These are phyloP conservation scores for Deroplatys truncata DNA, from an alignment of 2,888 invertebrate genomes.

Conservation along the genomic window DNA sequence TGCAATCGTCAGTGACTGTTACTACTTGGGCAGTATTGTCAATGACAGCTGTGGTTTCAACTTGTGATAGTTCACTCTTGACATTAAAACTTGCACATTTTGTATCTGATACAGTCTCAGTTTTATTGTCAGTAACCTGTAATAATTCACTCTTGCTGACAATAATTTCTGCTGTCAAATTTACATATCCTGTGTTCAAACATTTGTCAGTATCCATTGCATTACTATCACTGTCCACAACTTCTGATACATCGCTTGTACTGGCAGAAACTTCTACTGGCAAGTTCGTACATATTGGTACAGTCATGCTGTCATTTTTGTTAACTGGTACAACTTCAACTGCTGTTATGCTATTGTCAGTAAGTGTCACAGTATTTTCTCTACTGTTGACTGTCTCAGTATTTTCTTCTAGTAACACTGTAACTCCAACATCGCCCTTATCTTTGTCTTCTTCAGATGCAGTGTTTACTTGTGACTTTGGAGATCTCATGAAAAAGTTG, in stretches of 20 bases:
- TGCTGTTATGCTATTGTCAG: not conserved
- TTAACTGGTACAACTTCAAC: not conserved
- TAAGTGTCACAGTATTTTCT: not conserved
- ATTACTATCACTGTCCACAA: too few relatives aligned
- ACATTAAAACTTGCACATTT: too few relatives aligned
- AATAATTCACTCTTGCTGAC: too few relatives aligned
- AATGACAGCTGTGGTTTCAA: too few relatives aligned
- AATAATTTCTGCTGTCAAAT: too few relatives aligned
- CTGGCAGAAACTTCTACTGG: too few relatives aligned
- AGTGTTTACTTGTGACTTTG: not conserved
- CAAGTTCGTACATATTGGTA: not conserved
- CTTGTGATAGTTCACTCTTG: too few relatives aligned
- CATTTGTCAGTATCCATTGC: too few relatives aligned
- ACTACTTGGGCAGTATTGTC: not conserved
- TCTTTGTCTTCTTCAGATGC: not conserved
- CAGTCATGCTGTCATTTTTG: not conserved
- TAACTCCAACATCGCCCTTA: not conserved
- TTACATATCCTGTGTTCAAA: too few relatives aligned
- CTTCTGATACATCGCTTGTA: too few relatives aligned
- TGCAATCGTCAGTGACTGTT: not conserved
- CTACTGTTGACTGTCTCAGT: not conserved
- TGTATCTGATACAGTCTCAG: too few relatives aligned
- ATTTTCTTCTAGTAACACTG: not conserved
- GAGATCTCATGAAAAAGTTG: not conserved
- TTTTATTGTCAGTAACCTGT: too few relatives aligned